Conservation (phyloP, 2,113 vertebrate genomes). For the Colinus virginianus region DNA sequence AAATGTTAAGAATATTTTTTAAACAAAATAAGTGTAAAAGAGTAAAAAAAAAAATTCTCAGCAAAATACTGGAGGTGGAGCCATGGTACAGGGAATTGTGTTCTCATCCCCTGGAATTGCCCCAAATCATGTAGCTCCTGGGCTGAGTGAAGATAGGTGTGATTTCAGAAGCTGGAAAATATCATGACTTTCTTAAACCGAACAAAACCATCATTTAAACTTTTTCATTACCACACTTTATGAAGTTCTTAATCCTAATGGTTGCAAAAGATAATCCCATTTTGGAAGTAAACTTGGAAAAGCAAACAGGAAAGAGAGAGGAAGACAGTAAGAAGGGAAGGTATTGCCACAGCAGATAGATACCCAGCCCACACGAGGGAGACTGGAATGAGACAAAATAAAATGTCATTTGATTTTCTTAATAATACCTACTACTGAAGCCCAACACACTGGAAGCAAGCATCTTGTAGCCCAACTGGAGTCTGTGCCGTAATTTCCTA, state of each 20-base stretch:
- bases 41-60: constrained; percentile 32
- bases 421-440: not conserved
- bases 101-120: not conserved
- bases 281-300: not conserved
- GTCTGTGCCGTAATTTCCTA: not conserved
- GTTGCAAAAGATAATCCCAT: not conserved
- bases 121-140: not conserved
- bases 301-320: not conserved
- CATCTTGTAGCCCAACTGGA: not conserved
- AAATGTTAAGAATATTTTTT: not conserved
- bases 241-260: not conserved
- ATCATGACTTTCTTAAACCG: not conserved
- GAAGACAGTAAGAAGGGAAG: not conserved
- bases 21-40: not conserved
- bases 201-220: not conserved
- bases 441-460: not conserved
- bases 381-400: not conserved
- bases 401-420: not conserved
- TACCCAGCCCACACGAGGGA: not conserved
- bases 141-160: not conserved
- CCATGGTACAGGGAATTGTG: constrained; percentile 57
- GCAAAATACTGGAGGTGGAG: constrained; percentile 64
- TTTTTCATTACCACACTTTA: not conserved
- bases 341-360: not conserved
- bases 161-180: not conserved